Base-by-base conservation (phyloP, 2,888 invertebrate species). In the Koerneria pararmatus region DNA sequence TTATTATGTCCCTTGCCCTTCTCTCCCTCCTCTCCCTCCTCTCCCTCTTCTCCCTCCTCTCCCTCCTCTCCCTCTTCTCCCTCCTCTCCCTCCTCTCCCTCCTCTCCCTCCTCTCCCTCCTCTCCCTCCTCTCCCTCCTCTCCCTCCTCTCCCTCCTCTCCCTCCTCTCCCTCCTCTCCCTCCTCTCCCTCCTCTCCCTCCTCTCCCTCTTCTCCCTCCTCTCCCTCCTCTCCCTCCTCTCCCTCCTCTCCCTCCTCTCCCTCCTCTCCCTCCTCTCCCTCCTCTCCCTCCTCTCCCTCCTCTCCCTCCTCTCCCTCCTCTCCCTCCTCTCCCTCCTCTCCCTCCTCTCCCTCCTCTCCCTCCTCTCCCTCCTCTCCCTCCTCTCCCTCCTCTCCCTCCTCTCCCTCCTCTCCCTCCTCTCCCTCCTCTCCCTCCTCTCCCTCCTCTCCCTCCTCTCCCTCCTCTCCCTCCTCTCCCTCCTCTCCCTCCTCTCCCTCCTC, bases 41-140 rank as follows among this genome's bases (percentile, higher is more conserved):
- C 41, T 3, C 15, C 22, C 57, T 27, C 35, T n/a, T 15, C 22
- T 57, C 57, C 35, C 19, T 3, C 29, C 22, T 58, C n/a, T 37
- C 58, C 11, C 15, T 15, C 41, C 41, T 11, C 15, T 11, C 8
- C 41, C 41, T 54, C 34, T 34, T 24, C 37, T 58, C 31, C 58
- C 8, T 58, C 41, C 58, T 58, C 46, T 46, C 31, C 35, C 32
- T 24, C 37, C 37, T 34, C 3, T 32, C 46, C n/a, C 29, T 34
- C 22, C 58, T 35, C 58, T 41, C 58, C 46, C 46, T 29, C 58
- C 41, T 46, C 29, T 58, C 58, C 27, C 37, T 58, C 19, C 58
- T 35, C 41, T 8, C 58, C 15, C n/a, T 58, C 37, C 37, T 22
- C 37, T 58, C 58, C 58, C 15, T 41, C 37, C 46, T 27, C 58